Evolutionary conservation across 2,888 invertebrate species (phyloP), one percentile per base, ranked within the genome.

Genomic region (Apodemia zela): DNA sequence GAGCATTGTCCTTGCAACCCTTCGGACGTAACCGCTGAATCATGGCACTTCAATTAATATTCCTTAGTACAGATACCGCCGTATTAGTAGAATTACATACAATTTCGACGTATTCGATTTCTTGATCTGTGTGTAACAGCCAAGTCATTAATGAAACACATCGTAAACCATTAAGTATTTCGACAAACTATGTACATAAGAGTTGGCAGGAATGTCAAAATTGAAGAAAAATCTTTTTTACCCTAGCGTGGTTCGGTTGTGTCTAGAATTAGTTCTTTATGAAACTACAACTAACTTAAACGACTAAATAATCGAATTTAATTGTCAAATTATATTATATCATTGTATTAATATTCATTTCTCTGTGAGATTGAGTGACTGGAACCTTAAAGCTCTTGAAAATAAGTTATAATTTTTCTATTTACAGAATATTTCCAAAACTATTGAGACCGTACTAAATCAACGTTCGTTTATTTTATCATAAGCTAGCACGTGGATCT

Each of bases 31-130:
- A 78, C 73, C 72, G 88, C 85, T 81, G 84, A 85, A 78, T 90
- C 90, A 90, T 82, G 78, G 73, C 71, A 73, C 74, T 71, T 82
- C 85, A 83, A 89, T 89, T 89, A 89, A 90, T 90, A 88, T 85
- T 85, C 82, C 85, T 89, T 86, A 88, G 84, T 82, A 81, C 82
- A 80, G 81, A 82, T 80, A 80, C 79, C 78, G 81, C 80, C 79
- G 81, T 85, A 84, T 82, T 84, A 84, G 81, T 81, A 76, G 83
- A 82, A 84, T 85, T 83, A 84, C 54, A 57, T 75, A 81, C 77
- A 79, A 76, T 78, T 80, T 77, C 78, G 78, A 81, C 81, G 81
- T 79, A 79, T 74, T 72, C 78, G 76, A 81, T 85, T 79, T 79
- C 81, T 82, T 79, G 83, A 82, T 84, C 74, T 71, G 63, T 71